Evolutionary conservation across 2,797 vertebrate genomes (phyloP), one percentile per base, ranked within the genome.

Genomic region (Rhinatrema bivittatum): DNA sequence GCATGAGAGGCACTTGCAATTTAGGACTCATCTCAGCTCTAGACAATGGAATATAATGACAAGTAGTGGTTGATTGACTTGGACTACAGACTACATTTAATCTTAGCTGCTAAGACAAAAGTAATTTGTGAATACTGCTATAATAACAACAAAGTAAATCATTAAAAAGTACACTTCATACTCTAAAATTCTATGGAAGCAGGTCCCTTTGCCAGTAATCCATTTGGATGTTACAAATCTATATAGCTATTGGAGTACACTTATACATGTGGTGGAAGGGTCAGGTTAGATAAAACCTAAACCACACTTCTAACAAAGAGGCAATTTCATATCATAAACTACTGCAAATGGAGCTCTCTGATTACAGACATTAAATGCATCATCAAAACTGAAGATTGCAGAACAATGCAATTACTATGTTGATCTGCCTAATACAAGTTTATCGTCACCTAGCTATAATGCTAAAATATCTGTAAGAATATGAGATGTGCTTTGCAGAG

Each of bases 151-250:
- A n/a, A n/a, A n/a, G n/a, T n/a, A n/a, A n/a, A n/a, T n/a, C n/a
- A n/a, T n/a, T n/a, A n/a, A 9, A 46, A 39, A 32, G 43, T 39
- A 32, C 29, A 38, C 22, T 39, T 39, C 11, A 36, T 39, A 32
- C 43, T 39, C 15, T 32, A 27, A 29, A 32, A 38, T 21, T n/a
- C n/a, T 17, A 7, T 38, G 51, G 66, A 59, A 59, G 53, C 53
- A 62, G 62, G 62, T 61, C 71, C 63, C 60, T 40, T 62, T 62
- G 50, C 54, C 65, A 75, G 72, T 68, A 65, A 62, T 38, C 69
- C 45, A 62, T 78, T 79, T 73, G 62, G 43, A 65, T 78, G 74
- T 78, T 74, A 70, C 74, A 76, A 65, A 76, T 79, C 63, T 57
- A 59, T 69, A 56, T 58, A 65, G 47, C 48, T 43, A 20, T 20